Base-by-base conservation (phyloP, 2,888 invertebrate species). In the Flexamia atlantica region DNA sequence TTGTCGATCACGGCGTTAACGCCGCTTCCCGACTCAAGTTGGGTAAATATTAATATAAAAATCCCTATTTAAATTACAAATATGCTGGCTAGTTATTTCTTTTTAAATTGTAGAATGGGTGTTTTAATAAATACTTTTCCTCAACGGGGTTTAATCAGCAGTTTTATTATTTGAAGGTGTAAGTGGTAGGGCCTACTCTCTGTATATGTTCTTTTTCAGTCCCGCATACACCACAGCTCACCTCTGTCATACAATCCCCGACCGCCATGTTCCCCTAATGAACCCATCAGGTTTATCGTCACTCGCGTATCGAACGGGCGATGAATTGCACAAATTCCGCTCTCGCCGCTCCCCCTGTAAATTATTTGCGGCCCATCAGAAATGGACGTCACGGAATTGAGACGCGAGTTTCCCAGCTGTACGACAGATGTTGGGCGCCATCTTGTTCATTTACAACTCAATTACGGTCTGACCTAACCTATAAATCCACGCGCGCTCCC, bases 401-500 rank as follows among this genome's bases (percentile, higher is more conserved):
- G 79, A 79, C 57, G 57, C 17, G 53, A 72, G 42, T 64, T 23
- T 40, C 76, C 57, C 82, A 82, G 82, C 60, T 82, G 82, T 28
- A 32, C 72, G 30, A 53, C 82, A 82, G 82, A 70, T 82, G 82
- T 84, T 64, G 50, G 68, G 81, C 83, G 85, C 85, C 85, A 85
- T 85, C 84, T 85, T 85, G 83, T 85, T 84, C 84, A 84, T 84
- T 84, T 84, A 85, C 83, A 83, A 84, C 82, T 83, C 82, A 53
- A 83, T 83, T 83, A 83, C 74, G 32, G 57, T 12, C 74, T 74
- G 74, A 72, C 82, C 82, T 83, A 74, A 83, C 82, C 82, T 83
- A 83, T 57, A 83, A 83, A 83, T 74, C 79, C 57, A 57, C 57
- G 79, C 2, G 72, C 53, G 20, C 23, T 5, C 53, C 53, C 23